Evolutionary conservation across 2,888 invertebrate genomes (phyloP).

Genomic region (Spicauda simplicius): DNA sequence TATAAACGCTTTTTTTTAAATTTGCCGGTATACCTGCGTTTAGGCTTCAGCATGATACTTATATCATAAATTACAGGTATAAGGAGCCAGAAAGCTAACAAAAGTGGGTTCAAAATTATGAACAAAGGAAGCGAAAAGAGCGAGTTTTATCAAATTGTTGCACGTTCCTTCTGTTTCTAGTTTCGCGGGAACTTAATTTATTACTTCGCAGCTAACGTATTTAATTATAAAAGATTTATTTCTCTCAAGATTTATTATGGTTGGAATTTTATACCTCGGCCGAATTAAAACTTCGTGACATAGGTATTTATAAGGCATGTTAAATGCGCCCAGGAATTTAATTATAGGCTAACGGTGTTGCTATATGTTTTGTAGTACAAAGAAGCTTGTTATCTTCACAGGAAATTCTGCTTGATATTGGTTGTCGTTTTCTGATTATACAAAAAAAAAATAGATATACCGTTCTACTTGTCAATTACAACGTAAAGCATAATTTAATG

Average conservation of each 20-base stretch:
- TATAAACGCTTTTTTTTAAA: too few species aligned
- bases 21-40: too few species aligned
- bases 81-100: background rate
- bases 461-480: too few species aligned
- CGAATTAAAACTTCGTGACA: conserved; percentile 11
- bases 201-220: conserved; percentile 36
- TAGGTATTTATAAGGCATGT: background rate
- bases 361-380: too few species aligned
- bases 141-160: conserved; percentile 32
- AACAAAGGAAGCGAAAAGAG: conserved; percentile 28
- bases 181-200: conserved; percentile 35
- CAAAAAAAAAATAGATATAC: too few species aligned
- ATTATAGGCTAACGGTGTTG: background rate
- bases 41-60: too few species aligned
- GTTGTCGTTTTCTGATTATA: too few species aligned
- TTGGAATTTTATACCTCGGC: conserved; percentile 24
- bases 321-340: background rate
- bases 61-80: too few species aligned
- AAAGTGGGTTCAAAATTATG: conserved; percentile 18
- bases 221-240: conserved; percentile 41
- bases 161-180: conserved; percentile 35
- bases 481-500: too few species aligned
- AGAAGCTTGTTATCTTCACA: too few species aligned
- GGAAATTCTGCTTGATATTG: too few species aligned
- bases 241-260: conserved; percentile 38